Base-by-base conservation (phyloP, 2,888 invertebrate genomes). In the Globia sparganii region DNA sequence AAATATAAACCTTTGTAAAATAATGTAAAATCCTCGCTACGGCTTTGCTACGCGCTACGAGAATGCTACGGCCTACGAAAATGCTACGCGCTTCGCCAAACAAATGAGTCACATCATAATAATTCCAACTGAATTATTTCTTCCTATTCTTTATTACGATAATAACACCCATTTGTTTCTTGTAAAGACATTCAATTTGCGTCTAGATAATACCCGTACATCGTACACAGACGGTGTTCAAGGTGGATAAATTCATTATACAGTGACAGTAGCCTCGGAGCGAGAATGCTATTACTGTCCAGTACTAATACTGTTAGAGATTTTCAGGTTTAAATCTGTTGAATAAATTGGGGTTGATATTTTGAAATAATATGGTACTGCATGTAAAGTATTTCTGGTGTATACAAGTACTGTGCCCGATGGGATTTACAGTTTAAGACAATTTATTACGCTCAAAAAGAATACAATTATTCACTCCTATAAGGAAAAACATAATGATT, bases 221-320 rank as follows among this genome's bases (percentile, higher is more conserved):
- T 80, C 15, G 68, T 80, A 18, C 72, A 62, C 65, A 83, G 81
- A 46, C 46, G 68, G 77, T 49, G 46, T 70, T 73, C 46, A 25
- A 77, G 11, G 77, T 56, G 3, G 37, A 75, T 84, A 84, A 84
- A 81, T 84, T 81, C 43, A 70, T 75, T 84, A 81, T 70, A 84
- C 78, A 75, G 81, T 67, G 85, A 81, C 83, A 75, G 56, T 69
- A n/a, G 56, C 37, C 15, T 72, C 49, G 73, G 18, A 72, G 28
- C 40, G 72, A 43, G 64, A 34, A 70, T 62, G 53, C 53, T 70
- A 43, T 53, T 18, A n/a, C 61, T 43, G 8, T 72, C 4, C 69
- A 53, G 34, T 64, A 2, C 37, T 72, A 34, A 75, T 79, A 75
- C 25, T 69, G 37, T 9, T 40, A 34, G 43, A 34, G 18, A 73